These are phyloP conservation scores for Autographa pulchrina DNA, from an alignment of 2,888 invertebrate genomes.

Conservation along the genomic window DNA sequence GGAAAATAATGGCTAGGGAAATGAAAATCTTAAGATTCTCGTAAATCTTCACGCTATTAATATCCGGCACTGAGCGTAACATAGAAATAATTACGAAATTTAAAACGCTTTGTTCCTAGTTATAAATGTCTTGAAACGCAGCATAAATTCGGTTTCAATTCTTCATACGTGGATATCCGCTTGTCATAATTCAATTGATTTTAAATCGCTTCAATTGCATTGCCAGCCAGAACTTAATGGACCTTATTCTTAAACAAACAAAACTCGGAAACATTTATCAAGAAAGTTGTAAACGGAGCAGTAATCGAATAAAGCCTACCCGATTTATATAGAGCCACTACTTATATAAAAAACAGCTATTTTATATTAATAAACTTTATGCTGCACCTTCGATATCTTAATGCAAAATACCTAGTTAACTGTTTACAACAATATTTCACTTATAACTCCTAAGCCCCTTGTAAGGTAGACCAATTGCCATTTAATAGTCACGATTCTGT, in stretches of 20 bases:
- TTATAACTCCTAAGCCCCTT: not conserved
- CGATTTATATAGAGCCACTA: too few relatives aligned
- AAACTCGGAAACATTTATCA: too few relatives aligned
- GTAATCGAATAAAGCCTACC: too few relatives aligned
- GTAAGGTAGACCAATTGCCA: not conserved
- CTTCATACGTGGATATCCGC: slow-evolving; percentile 1
- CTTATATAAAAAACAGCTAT: not conserved
- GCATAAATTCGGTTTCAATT: slow-evolving; percentile 18
- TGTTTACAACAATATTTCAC: not conserved
- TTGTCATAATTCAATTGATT: slow-evolving; percentile 5
- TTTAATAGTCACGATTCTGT: not conserved
- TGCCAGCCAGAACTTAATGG: not conserved
- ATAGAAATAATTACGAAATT: not conserved
- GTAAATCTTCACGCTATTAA: slow-evolving; percentile 14
- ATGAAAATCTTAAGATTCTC: slow-evolving; percentile 33
- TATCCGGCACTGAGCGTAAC: slow-evolving; percentile 30
- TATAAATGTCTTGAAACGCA: not conserved
- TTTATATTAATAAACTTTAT: too few relatives aligned
- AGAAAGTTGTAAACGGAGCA: too few relatives aligned
- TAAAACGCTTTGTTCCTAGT: not conserved
- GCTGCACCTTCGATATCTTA: not conserved
- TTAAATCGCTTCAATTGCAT: slow-evolving; percentile 7
- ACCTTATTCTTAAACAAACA: not conserved
- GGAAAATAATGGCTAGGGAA: slow-evolving; percentile 29
- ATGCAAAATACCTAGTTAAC: not conserved